These are phyloP conservation scores for Hemaris fuciformis DNA, from an alignment of 2,888 invertebrate species.

Conservation along the genomic window DNA sequence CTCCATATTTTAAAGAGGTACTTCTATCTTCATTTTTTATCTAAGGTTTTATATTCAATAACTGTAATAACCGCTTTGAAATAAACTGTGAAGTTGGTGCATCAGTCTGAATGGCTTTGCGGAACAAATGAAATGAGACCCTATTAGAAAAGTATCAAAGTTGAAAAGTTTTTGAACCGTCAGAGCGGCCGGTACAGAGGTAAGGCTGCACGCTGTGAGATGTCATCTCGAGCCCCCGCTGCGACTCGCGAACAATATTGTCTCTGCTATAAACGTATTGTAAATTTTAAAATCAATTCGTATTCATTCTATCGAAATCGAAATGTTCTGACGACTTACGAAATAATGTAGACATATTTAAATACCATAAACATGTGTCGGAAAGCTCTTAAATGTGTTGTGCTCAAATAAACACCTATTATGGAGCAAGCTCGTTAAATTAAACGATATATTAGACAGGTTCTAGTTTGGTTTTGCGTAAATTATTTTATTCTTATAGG, in stretches of 20 bases:
- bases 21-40: conserved; percentile 67
- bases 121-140: conserved; percentile 36
- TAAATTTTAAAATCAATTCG: conserved; percentile 77
- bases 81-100: conserved; percentile 50
- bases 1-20: conserved; percentile 71
- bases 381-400: conserved; percentile 38
- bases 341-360: conserved; percentile 36
- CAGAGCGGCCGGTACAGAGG: conserved; percentile 52
- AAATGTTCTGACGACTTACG: conserved; percentile 48
- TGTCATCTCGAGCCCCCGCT: conserved; percentile 77
- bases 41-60: conserved; percentile 72
- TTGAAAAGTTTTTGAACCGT: conserved; percentile 19
- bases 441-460: conserved; percentile 27
- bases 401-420: conserved; percentile 38
- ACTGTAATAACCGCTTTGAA: conserved; percentile 53
- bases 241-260: conserved; percentile 78
- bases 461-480: conserved; percentile 22
- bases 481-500: conserved; percentile 18
- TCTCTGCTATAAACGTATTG: conserved; percentile 72
- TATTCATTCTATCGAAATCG: conserved; percentile 59
- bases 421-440: conserved; percentile 33
- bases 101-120: conserved; percentile 33
- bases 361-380: conserved; percentile 33
- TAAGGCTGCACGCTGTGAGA: conserved; percentile 76
- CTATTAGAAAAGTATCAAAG: conserved; percentile 33